These are phyloP conservation scores for Bombycilla garrulus DNA, from an alignment of 2,113 vertebrate genomes.

Conservation along the genomic window DNA sequence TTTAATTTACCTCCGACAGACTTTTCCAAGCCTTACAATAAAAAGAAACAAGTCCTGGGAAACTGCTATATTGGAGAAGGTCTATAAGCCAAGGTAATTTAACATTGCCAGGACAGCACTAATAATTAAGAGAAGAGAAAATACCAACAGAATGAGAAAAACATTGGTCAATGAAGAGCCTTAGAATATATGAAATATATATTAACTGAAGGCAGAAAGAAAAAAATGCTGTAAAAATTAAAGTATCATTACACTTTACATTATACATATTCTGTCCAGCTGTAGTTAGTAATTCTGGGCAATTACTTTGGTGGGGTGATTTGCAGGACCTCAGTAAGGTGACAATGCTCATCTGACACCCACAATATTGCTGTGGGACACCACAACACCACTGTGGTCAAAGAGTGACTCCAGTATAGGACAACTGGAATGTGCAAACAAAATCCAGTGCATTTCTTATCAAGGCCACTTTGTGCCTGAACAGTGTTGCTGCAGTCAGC, in stretches of 20 bases:
- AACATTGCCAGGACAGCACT: fast-evolving
- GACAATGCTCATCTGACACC: background rate
- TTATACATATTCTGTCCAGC: background rate
- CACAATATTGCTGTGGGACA: background rate
- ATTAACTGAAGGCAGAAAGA: background rate
- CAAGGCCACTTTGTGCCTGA: background rate
- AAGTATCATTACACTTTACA: background rate
- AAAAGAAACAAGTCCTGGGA: background rate
- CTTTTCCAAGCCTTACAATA: background rate
- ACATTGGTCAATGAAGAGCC: background rate
- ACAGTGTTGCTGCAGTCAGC: background rate
- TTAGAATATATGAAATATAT: background rate
- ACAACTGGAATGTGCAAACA: background rate
- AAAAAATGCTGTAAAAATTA: background rate
- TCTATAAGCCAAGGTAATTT: background rate
- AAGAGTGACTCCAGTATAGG: background rate
- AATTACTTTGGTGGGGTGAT: background rate
- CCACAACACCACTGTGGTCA: background rate
- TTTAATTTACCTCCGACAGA: background rate
- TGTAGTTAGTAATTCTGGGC: background rate
- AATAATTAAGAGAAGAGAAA: background rate
- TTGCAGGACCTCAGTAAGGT: background rate
- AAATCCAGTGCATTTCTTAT: background rate
- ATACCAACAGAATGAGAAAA: background rate
- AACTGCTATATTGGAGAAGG: background rate